Conservation (phyloP, 2,797 vertebrate species). For the Lophotriccus pileatus region DNA sequence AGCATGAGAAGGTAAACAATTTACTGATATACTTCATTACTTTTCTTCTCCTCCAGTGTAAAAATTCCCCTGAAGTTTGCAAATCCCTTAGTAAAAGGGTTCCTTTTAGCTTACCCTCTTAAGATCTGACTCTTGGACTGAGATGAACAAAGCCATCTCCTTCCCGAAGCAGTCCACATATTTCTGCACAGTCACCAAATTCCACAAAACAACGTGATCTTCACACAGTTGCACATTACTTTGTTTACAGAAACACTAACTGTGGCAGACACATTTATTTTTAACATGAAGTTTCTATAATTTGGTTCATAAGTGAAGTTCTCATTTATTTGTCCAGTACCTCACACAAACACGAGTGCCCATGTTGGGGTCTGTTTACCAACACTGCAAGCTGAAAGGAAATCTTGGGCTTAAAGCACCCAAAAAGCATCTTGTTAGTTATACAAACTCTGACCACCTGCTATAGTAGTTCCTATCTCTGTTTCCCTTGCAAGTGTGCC, state of each 20-base stretch:
- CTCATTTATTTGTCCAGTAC: not conserved
- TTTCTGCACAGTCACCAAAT: not conserved
- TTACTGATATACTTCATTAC: not conserved
- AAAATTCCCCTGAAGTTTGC: not conserved
- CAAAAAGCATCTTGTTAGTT: constrained; percentile 8
- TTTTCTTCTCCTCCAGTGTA: not conserved
- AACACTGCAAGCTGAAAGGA: not conserved
- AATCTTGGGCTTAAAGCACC: constrained; percentile 32
- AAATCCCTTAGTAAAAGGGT: not conserved
- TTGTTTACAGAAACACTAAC: not conserved
- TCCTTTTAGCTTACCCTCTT: not conserved
- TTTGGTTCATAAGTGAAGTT: not conserved
- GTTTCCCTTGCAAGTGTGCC: not conserved
- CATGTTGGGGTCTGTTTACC: not conserved
- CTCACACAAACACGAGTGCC: not conserved
- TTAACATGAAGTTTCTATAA: not conserved
- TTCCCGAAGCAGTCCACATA: not conserved
- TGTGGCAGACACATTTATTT: not conserved
- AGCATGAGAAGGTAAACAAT: not conserved
- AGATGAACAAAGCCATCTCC: not conserved
- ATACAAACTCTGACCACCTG: not conserved
- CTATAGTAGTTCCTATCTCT: not conserved
- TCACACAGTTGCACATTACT: constrained; percentile 20
- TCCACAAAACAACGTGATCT: constrained; percentile 30
- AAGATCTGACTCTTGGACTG: not conserved